Percentiles rank a stretch among this genome's conserved stretches.
These are phyloP conservation scores for Scaptomyza parva DNA, from an alignment of 2,888 invertebrate species.

Conservation along the genomic window DNA sequence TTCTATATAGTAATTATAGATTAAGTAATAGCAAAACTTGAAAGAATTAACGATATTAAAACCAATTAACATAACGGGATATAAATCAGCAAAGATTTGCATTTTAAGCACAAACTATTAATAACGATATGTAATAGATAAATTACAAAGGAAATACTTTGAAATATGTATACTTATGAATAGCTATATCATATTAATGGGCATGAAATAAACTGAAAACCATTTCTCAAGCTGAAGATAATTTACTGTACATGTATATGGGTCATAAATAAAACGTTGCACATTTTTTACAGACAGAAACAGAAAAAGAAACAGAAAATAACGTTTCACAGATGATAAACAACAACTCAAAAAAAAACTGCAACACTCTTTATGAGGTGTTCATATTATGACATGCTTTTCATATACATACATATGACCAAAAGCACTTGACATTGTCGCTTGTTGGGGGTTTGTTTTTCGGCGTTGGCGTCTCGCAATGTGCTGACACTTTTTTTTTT, in stretches of 20 bases:
- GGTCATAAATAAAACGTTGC: slow-evolving; percentile 17
- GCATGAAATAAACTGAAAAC: neutral
- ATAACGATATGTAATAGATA: slow-evolving; percentile 4
- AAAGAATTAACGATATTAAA: slow-evolving; percentile 7
- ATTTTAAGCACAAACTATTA: slow-evolving; percentile 22
- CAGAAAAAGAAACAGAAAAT: no score
- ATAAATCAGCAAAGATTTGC: slow-evolving; percentile 12
- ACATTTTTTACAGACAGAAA: slow-evolving; percentile 12
- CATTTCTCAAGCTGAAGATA: neutral
- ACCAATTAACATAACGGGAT: slow-evolving; percentile 16
- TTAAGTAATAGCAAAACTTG: slow-evolving; percentile 10
- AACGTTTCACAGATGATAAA: slow-evolving; percentile 8
- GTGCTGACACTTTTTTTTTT: slow-evolving; percentile 26
- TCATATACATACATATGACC: neutral
- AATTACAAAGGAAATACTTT: neutral
- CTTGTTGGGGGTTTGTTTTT: slow-evolving; percentile 16
- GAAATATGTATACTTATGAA: neutral
- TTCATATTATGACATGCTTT: slow-evolving; percentile 20
- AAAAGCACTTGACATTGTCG: slow-evolving; percentile 54
- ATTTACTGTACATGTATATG: slow-evolving; percentile 3
- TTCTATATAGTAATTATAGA: slow-evolving; percentile 1
- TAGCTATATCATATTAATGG: neutral
- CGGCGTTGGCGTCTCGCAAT: slow-evolving; percentile 30
- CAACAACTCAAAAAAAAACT: neutral
- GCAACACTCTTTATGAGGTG: slow-evolving; percentile 9